Base-by-base conservation (phyloP, 2,888 invertebrate species). In the Minunthozetes semirufus region DNA sequence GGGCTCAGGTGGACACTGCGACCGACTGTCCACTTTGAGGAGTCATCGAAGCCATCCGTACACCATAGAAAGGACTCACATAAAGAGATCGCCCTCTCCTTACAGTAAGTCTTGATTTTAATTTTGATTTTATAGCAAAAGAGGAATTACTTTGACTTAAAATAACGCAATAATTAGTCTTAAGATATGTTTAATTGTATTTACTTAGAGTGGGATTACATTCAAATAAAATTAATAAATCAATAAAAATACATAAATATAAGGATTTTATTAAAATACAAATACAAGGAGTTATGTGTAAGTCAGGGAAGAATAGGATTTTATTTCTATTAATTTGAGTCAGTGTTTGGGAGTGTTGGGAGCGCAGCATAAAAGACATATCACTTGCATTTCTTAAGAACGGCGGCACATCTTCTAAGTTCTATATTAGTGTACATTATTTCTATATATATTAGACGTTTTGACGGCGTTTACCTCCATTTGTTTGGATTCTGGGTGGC, bases 401-500 rank as follows among this genome's bases (percentile, higher is more conserved):
- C 53, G 61, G 3, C 61, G 61, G 61, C 61, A 61, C 61, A 27
- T 61, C 22, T 53, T 22, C 22, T 22, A 2, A 53, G n/a, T 53
- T 9, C 53, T 53, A 53, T 53, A 53, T 61, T 27, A 61, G 61
- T 61, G 11, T n/a, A n/a, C n/a, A n/a, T n/a, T n/a, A n/a, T n/a
- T n/a, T n/a, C n/a, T n/a, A n/a, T n/a, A n/a, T n/a, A n/a, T 61
- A 61, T 61, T 61, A 61, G 61, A 61, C 61, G 8, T 61, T 27
- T 27, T 61, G 61, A 61, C 61, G 61, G 61, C 22, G 15, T 61
- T 61, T 25, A 13, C 1, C 17, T 15, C 27, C 27, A 61, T 61
- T 61, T 61, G 61, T 61, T 61, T 61, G 61, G 15, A 61, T 61
- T 61, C 61, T 61, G 61, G 61, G 61, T 61, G 61, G 61, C 27